Conservation (phyloP, 30 jellyfish, hydroid and myxozoan genomes). For the Phacellophora camtschatica region DNA sequence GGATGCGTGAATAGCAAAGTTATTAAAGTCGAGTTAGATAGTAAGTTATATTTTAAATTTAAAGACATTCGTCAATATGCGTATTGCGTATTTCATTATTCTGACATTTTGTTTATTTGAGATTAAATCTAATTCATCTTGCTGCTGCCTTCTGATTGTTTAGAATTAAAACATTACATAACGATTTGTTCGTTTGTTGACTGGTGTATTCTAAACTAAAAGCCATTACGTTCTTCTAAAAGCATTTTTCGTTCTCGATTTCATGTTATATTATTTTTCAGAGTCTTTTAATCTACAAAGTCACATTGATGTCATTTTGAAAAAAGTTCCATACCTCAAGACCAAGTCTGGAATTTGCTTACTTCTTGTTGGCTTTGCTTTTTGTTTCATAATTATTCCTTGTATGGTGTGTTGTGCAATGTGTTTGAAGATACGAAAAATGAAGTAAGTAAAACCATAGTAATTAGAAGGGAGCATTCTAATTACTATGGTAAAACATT, state of each 20-base stretch:
- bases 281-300: constrained; percentile 12
- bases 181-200: no score
- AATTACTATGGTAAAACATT: no score
- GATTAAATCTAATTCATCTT: no score
- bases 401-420: constrained; percentile 38
- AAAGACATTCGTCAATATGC: neutral
- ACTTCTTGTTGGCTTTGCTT: constrained; percentile 18
- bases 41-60: neutral
- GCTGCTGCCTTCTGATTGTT: no score
- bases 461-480: no score
- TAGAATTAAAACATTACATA: no score
- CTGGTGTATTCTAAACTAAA: no score
- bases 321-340: constrained; percentile 42
- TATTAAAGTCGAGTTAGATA: constrained; percentile 35
- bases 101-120: no score
- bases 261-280: neutral
- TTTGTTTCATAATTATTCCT: constrained; percentile 42
- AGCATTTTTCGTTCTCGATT: no score
- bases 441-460: constrained; percentile 61
- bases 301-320: neutral
- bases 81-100: no score
- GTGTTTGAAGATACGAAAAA: constrained; percentile 28
- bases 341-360: constrained; percentile 30
- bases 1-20: constrained; percentile 42
- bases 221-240: no score